Evolutionary conservation across 2,113 vertebrate species (phyloP), one percentile per base, ranked within the genome.

Genomic region (Glaucidium brasilianum): DNA sequence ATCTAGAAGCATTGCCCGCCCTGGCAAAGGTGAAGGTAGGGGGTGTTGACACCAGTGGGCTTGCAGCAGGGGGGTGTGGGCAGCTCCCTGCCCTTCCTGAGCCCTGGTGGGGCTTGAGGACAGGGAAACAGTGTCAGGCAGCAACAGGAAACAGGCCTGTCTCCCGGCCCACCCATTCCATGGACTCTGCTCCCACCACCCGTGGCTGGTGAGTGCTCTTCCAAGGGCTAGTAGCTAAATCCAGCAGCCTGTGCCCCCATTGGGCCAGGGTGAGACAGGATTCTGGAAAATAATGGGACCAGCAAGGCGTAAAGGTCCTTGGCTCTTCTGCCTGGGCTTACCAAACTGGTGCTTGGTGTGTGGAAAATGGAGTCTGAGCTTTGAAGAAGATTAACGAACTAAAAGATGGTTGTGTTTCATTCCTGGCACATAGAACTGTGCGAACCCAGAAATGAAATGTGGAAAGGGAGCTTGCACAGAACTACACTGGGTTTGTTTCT

Each of bases 171-270:
- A 18, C 17, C 43, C 43, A 45, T 45, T 45, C 43, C 17, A 8
- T 18, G 43, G 43, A 45, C 43, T 45, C 43, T 45, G 43, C 43
- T 45, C 43, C 43, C 43, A 18, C 43, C 17, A 18, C 8, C 43
- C 16, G 7, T 4, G 7, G 43, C 43, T 45, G 17, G 43, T 18
- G 43, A 45, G 17, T 45, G 43, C 43, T 45, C 43, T 45, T 17
- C 2, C 2, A 6, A 4, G 3, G 30, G 16, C 14, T 34, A 19
- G 9, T 0, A 18, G 29, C 2, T 23, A 16, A 3, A 26, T 11
- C 6, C 25, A 18, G 27, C 32, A 10, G 16, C 50, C 20, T 6
- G 50, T 8, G 35, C 15, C 32, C 27, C 11, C 5, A 27, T 23
- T 11, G 2, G 72, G 4, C 30, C 9, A 7, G 27, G 16, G 0